Percentiles rank a stretch among this genome's conserved stretches.
Evolutionary conservation across 2,797 vertebrate species (phyloP).

Genomic region (Parauchenoglanis ngamensis): DNA sequence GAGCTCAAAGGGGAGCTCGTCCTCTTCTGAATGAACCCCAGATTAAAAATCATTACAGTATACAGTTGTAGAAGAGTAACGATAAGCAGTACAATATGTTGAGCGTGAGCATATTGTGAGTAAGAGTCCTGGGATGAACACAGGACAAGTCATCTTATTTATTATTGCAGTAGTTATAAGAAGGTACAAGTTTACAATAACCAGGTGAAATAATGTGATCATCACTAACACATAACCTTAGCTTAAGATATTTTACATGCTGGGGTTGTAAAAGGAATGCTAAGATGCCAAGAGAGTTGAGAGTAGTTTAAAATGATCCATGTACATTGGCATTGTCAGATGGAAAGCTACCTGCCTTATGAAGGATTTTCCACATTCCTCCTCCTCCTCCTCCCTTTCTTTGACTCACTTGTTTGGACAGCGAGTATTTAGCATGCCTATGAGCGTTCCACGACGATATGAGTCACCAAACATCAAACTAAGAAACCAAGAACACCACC

Average conservation of each 20-base stretch:
- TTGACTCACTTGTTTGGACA: constrained; percentile 21
- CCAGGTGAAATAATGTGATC: background rate
- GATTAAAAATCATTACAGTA: background rate
- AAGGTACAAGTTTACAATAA: background rate
- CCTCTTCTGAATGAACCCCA: background rate
- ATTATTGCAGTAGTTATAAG: background rate
- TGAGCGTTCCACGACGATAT: constrained; percentile 46
- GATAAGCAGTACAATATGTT: background rate
- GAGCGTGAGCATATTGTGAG: background rate
- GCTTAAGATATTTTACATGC: background rate
- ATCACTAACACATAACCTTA: background rate
- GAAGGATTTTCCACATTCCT: constrained; percentile 32
- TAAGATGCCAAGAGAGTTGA: background rate
- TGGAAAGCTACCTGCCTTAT: background rate
- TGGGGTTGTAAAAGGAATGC: background rate
- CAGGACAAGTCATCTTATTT: background rate
- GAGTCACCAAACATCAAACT: constrained; percentile 34
- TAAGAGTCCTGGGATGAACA: background rate
- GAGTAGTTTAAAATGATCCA: background rate
- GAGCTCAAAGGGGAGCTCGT: background rate
- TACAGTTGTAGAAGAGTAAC: background rate
- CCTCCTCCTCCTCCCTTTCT: background rate
- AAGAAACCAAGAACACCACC: background rate
- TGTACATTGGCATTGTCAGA: background rate
- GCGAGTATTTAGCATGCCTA: constrained; percentile 54